Conservation (phyloP, 2,888 invertebrate species). For the Pammene aurita region DNA sequence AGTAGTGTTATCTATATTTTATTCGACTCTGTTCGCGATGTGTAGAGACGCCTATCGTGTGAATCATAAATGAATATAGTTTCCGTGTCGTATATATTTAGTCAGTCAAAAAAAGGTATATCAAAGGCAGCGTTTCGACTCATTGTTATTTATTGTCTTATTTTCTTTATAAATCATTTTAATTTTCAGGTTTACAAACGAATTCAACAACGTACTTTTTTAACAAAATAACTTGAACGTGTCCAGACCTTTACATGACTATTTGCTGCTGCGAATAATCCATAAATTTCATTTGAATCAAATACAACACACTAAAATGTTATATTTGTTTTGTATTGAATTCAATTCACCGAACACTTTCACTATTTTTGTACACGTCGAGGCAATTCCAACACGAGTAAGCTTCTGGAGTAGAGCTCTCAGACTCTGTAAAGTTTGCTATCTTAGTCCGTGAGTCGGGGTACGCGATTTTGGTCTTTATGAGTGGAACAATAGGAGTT, state of each 20-base stretch:
- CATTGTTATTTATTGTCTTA: slow-evolving; percentile 9
- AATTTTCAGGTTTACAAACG: slow-evolving; percentile 4
- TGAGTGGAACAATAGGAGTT: slow-evolving; percentile 51
- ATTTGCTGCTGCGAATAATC: slow-evolving; percentile 26
- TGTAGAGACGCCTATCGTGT: slow-evolving; percentile 70
- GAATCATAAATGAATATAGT: slow-evolving; percentile 77
- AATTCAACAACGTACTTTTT: background rate
- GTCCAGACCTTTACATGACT: slow-evolving; percentile 6
- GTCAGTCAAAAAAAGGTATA: slow-evolving; percentile 51
- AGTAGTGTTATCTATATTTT: slow-evolving; percentile 74
- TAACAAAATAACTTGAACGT: slow-evolving; percentile 24
- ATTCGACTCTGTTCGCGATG: slow-evolving; percentile 66
- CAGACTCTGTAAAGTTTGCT: slow-evolving; percentile 68
- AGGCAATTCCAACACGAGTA: slow-evolving; percentile 74
- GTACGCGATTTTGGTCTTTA: slow-evolving; percentile 68
- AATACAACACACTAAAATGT: slow-evolving; percentile 45
- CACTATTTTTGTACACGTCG: slow-evolving; percentile 77
- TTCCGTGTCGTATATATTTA: slow-evolving; percentile 67
- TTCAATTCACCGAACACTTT: slow-evolving; percentile 71
- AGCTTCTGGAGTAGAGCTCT: slow-evolving; percentile 75
- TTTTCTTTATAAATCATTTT: background rate
- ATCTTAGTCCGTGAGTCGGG: slow-evolving; percentile 58
- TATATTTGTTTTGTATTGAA: slow-evolving; percentile 61
- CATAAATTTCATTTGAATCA: slow-evolving; percentile 34
- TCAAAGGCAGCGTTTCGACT: slow-evolving; percentile 18